A percentile compares a stretch with the other conserved stretches of the same genome.
Evolutionary conservation across 2,113 vertebrate species (phyloP).

Genomic region (Tringa solitaria): DNA sequence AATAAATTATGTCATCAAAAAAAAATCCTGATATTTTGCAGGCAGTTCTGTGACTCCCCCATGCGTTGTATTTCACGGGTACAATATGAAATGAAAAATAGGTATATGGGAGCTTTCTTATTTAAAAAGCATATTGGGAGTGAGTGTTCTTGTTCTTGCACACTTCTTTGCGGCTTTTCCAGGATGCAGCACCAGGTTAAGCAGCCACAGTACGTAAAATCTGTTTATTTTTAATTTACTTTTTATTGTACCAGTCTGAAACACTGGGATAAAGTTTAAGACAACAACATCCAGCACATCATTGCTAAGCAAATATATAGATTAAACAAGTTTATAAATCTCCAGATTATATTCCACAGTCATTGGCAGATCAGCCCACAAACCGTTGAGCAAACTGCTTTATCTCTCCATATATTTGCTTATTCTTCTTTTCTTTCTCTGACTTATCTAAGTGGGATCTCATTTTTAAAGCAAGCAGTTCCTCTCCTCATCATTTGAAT

Average conservation of each 20-base stretch:
- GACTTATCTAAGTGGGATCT: neutral
- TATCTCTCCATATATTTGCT: neutral
- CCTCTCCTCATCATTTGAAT: neutral
- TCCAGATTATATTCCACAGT: neutral
- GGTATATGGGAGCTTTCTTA: neutral
- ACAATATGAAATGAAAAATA: neutral
- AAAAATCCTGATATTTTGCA: neutral
- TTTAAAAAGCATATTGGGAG: neutral
- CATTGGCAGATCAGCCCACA: neutral
- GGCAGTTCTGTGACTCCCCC: neutral
- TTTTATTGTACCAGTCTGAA: neutral
- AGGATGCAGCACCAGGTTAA: neutral
- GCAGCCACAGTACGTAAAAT: neutral
- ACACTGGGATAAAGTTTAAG: neutral
- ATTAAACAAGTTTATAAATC: neutral
- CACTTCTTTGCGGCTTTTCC: neutral
- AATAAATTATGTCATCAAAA: neutral
- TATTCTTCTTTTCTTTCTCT: neutral
- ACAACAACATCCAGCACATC: neutral
- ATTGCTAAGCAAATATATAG: neutral
- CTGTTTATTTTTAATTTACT: neutral
- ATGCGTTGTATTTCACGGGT: neutral
- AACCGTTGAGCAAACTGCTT: neutral
- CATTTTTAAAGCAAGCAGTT: neutral
- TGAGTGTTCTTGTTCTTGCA: neutral